Conservation (phyloP, 2,888 invertebrate species). For the Dasysyrphus tricinctus region DNA sequence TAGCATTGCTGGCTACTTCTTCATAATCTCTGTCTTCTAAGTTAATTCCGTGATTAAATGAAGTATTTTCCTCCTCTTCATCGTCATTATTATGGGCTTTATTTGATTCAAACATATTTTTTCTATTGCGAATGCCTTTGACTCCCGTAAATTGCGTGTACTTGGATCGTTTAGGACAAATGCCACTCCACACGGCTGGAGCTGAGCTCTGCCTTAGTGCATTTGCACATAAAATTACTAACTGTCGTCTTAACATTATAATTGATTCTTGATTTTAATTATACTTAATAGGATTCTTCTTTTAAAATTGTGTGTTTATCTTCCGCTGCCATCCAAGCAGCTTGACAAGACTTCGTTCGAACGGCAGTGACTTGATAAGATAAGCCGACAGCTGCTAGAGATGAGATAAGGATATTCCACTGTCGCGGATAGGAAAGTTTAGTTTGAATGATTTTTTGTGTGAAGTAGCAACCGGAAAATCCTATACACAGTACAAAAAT, state of each 20-base stretch:
- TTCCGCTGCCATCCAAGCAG: constrained; percentile 84
- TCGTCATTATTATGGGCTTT: constrained; percentile 62
- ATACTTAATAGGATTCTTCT: constrained; percentile 75
- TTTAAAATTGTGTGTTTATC: constrained; percentile 83
- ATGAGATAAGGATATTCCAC: constrained; percentile 82
- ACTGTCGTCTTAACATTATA: constrained; percentile 44
- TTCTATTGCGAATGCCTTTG: constrained; percentile 81
- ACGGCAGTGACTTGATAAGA: constrained; percentile 82
- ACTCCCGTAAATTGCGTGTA: constrained; percentile 81
- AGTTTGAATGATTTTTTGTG: constrained; percentile 81
- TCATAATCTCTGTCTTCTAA: constrained; percentile 81
- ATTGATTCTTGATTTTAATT: constrained; percentile 2
- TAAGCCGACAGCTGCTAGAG: constrained; percentile 79
- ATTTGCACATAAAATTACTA: constrained; percentile 18
- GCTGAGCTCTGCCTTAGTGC: neutral
- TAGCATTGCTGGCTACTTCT: constrained; percentile 82
- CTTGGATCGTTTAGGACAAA: constrained; percentile 77
- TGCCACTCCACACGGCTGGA: neutral
- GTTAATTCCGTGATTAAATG: constrained; percentile 16
- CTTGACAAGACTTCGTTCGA: constrained; percentile 83
- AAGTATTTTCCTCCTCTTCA: constrained; percentile 75
- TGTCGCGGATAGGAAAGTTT: constrained; percentile 81
- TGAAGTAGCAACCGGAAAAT: constrained; percentile 83
- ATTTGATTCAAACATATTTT: constrained; percentile 78
- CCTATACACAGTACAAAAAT: constrained; percentile 77